Conservation (phyloP, 1,140 invertebrate genomes). For the Solen grandis region DNA sequence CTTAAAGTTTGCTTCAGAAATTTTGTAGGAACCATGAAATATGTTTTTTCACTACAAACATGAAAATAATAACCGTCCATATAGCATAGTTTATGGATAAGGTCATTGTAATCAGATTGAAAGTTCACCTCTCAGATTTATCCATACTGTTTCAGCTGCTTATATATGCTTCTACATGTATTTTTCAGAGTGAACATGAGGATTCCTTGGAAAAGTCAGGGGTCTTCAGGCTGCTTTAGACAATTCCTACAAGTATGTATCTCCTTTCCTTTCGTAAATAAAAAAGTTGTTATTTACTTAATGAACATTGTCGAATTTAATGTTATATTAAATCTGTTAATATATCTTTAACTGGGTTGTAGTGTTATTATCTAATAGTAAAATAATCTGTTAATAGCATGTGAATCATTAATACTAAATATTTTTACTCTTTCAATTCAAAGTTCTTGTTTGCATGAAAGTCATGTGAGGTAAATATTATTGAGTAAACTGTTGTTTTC, state of each 20-base stretch:
- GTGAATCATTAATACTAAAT: background rate
- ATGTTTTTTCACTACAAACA: too few species aligned
- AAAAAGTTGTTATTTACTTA: background rate
- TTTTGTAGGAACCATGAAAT: too few species aligned
- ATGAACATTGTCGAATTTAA: background rate
- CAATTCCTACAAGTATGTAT: constrained; percentile 81
- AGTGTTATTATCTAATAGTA: background rate
- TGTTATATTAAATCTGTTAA: background rate
- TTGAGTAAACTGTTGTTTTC: constrained; percentile 3
- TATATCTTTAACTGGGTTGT: background rate
- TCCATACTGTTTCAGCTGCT: too few species aligned
- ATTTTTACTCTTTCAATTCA: background rate
- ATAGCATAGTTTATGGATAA: too few species aligned
- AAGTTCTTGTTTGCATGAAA: background rate
- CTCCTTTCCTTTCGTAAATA: background rate
- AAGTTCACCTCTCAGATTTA: too few species aligned
- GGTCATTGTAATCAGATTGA: too few species aligned
- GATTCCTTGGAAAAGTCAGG: constrained; percentile 77
- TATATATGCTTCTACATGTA: too few species aligned
- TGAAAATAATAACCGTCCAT: too few species aligned
- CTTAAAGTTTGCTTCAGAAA: too few species aligned
- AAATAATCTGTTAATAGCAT: background rate
- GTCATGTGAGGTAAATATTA: background rate
- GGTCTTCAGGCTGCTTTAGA: constrained; percentile 80
- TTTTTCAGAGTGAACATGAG: constrained; percentile 78